A percentile compares a stretch with the other conserved stretches of the same genome.
Evolutionary conservation across 2,888 invertebrate genomes (phyloP).

Genomic region (Cephus pulcher): DNA sequence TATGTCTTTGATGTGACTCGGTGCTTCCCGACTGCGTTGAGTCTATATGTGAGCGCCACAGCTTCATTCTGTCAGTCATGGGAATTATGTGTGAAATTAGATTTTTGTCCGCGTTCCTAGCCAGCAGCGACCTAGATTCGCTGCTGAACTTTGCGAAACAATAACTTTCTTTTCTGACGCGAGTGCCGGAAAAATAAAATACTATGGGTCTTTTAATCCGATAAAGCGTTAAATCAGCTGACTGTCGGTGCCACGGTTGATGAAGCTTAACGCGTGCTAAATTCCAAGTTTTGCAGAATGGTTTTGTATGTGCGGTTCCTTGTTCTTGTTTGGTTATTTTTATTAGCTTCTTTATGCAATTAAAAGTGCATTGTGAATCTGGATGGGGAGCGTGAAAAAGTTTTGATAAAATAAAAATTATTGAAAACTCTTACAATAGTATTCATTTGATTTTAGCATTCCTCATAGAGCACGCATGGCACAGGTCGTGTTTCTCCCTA

Average conservation of each 20-base stretch:
- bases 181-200: background rate
- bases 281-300: background rate
- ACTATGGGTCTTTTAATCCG: background rate
- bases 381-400: background rate
- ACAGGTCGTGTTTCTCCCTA: background rate
- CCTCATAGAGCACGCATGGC: background rate
- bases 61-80: constrained; percentile 10
- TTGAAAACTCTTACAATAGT: background rate
- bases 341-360: background rate
- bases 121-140: background rate
- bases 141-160: background rate
- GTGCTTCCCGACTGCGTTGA: background rate
- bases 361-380: background rate
- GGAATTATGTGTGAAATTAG: constrained; percentile 24
- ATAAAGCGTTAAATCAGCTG: background rate
- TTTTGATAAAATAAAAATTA: background rate
- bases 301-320: background rate
- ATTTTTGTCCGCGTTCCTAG: constrained; percentile 13
- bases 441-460: background rate
- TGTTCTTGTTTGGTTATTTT: background rate
- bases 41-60: background rate
- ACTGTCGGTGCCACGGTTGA: background rate
- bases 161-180: background rate
- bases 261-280: background rate
- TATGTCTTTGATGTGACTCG: background rate